Percentiles rank a stretch among this genome's conserved stretches.
These are phyloP conservation scores for Azemiops feae DNA, from an alignment of 2,113 vertebrate species.

Conservation along the genomic window DNA sequence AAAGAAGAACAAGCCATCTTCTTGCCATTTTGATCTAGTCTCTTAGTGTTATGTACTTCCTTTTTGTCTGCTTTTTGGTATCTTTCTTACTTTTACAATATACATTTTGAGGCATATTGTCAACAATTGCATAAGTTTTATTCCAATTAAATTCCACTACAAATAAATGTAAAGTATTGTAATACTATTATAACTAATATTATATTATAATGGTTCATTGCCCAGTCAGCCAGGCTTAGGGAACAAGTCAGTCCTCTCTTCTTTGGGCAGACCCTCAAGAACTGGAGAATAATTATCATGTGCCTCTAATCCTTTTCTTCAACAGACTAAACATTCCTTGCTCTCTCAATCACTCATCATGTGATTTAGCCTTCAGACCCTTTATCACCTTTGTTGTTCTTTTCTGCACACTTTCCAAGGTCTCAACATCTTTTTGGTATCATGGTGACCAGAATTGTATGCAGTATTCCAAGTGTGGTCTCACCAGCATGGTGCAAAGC, in stretches of 20 bases:
- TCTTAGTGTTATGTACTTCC: neutral
- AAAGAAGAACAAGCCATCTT: neutral
- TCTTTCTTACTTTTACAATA: neutral
- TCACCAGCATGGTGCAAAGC: neutral
- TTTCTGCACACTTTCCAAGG: neutral
- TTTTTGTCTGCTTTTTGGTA: neutral
- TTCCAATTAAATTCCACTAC: neutral
- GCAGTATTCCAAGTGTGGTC: neutral
- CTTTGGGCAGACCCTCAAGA: neutral
- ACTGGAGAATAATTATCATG: neutral
- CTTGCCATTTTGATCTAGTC: neutral
- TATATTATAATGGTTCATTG: neutral
- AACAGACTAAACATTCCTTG: neutral
- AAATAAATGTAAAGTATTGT: neutral
- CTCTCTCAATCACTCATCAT: neutral
- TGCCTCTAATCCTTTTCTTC: neutral
- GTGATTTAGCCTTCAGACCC: neutral
- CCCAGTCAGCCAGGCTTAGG: neutral
- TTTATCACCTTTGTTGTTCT: neutral
- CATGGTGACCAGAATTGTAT: neutral
- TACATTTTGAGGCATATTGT: neutral
- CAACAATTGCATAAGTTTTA: neutral
- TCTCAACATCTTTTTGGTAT: neutral
- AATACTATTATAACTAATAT: neutral
- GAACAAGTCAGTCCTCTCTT: neutral